phyloP scores from a whole-genome alignment of 2,888 invertebrate species.

The Drosophila kokeensis region DNA sequence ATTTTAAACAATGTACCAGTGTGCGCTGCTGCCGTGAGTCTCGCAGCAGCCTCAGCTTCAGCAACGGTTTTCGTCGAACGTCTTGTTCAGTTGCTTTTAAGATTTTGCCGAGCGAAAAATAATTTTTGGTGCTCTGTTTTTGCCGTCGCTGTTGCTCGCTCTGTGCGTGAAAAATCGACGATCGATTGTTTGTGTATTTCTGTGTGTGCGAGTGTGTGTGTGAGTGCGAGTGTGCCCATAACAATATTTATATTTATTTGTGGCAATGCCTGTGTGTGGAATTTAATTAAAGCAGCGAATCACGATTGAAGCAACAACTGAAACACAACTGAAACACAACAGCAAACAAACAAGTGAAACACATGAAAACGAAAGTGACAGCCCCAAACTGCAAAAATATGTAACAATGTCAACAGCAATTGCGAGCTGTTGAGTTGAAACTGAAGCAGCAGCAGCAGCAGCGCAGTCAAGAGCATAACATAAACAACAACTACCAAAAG shows the following conservation, averaged over 20 bases:
- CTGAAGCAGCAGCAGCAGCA: conserved; percentile 18
- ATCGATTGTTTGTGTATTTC: conserved; percentile 52
- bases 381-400: conserved; percentile 47
- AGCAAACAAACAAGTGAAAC: conserved; percentile 48
- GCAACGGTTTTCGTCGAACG: conserved; percentile 61
- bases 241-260: conserved; percentile 53
- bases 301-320: conserved; percentile 38
- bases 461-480: conserved; percentile 48
- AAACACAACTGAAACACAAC: conserved; percentile 39
- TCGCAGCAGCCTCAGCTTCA: conserved; percentile 61
- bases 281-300: conserved; percentile 43
- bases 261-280: conserved; percentile 34
- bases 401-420: conserved; percentile 73
- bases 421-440: conserved; percentile 32
- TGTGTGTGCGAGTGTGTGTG: conserved; percentile 26
- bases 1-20: conserved; percentile 28
- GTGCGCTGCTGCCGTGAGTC: conserved; percentile 55
- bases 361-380: conserved; percentile 73
- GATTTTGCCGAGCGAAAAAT: conserved; percentile 83
- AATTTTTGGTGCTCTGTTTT: conserved; percentile 50
- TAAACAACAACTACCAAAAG: conserved; percentile 50
- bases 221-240: conserved; percentile 22
- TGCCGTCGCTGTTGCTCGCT: conserved; percentile 44
- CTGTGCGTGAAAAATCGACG: conserved; percentile 55
- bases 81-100: conserved; percentile 80